phyloP scores from a whole-genome alignment of 2,888 invertebrate genomes.

The Drosophila recens region DNA sequence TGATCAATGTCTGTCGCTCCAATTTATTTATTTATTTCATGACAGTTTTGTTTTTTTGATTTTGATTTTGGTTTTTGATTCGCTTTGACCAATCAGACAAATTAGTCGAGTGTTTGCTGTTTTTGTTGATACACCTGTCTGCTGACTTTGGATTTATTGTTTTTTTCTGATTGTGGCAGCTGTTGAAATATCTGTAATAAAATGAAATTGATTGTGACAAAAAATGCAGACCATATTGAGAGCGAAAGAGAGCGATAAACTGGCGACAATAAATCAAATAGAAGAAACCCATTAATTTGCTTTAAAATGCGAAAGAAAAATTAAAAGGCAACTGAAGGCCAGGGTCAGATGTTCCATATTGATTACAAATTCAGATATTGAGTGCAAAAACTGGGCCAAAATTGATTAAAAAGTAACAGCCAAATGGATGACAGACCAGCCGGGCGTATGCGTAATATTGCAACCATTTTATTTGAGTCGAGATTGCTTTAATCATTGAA shows the following conservation, averaged over 20 bases:
- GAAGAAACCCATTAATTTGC: slow-evolving; percentile 43
- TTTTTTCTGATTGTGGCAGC: slow-evolving; percentile 10
- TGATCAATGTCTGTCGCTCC: slow-evolving; percentile 55
- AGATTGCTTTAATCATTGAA: slow-evolving; percentile 6
- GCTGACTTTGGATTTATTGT: slow-evolving; percentile 21
- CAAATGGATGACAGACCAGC: not conserved
- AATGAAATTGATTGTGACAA: slow-evolving; percentile 59
- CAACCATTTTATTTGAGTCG: not conserved
- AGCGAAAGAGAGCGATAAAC: slow-evolving; percentile 29
- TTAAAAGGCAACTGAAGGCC: slow-evolving; percentile 45
- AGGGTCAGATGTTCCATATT: slow-evolving; percentile 40
- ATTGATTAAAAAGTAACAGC: not conserved
- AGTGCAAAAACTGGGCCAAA: slow-evolving; percentile 10
- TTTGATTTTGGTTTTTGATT: slow-evolving; percentile 1
- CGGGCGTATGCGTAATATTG: slow-evolving; percentile 35
- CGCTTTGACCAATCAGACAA: slow-evolving; percentile 42
- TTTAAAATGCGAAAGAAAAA: slow-evolving; percentile 11
- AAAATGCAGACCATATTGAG: slow-evolving; percentile 12
- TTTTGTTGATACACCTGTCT: slow-evolving; percentile 56
- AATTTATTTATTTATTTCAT: slow-evolving; percentile 41
- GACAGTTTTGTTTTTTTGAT: slow-evolving; percentile 16
- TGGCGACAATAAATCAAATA: slow-evolving; percentile 40
- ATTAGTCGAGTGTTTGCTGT: slow-evolving; percentile 49
- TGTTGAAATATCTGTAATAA: slow-evolving; percentile 51
- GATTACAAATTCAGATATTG: slow-evolving; percentile 14